Base-by-base conservation (phyloP, 2,888 invertebrate species). In the Drosophila buzzatii region DNA sequence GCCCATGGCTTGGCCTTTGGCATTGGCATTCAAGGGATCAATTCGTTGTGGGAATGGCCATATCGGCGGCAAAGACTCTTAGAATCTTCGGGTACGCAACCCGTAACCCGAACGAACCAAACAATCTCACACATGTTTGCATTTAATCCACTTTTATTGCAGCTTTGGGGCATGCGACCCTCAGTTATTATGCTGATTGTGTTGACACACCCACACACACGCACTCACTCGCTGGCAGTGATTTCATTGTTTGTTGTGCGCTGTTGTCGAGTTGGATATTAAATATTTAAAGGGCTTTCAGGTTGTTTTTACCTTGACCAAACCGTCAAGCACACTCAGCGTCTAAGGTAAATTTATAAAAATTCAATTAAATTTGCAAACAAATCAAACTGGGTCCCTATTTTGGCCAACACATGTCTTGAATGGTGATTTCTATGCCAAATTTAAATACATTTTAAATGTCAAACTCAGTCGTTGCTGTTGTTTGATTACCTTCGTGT, bases 81-180 rank as follows among this genome's bases (percentile, higher is more conserved):
- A 56, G 58, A 64, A 70, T 60, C 63, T 66, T 41, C 47, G 58
- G 55, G 53, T 42, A 42, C 41, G 41, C 12, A 63, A 49, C 58
- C 42, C 39, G 55, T 53, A 59, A 39, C 56, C 41, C 56, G 42
- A 60, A 20, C 51, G 41, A 42, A 53, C 55, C 47, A 65, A 65
- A 59, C 59, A 68, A 70, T 61, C 79, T 65, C 80, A 76, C 75
- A 74, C 81, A 86, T 86, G 73, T 79, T 86, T 89, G 72, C 76
- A 72, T 83, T 86, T 89, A 83, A 89, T 89, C 84, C 89, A 86
- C 84, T 83, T 85, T 84, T 84, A 85, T 81, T 77, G 72, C 81
- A 75, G 82, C 69, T 67, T 66, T 57, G 42, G 62, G 63, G 35
- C 10, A 42, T 39, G 42, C 20, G 31, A 62, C 71, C 79, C 71